Conservation (phyloP, 2,797 vertebrate genomes). For the Liasis olivaceus region DNA sequence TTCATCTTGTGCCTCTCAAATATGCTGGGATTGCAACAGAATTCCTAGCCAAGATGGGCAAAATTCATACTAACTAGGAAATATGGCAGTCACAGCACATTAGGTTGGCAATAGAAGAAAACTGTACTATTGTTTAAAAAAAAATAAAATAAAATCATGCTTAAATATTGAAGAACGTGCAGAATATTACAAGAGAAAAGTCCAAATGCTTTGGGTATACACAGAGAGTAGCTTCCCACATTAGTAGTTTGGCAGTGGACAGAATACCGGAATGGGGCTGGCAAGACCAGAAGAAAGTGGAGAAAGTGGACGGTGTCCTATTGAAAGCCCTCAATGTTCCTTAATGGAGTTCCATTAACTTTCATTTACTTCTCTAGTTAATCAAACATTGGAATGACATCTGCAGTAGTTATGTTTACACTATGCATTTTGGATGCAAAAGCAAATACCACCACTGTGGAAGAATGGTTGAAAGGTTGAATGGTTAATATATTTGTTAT, state of each 20-base stretch:
- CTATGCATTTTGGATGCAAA: not conserved
- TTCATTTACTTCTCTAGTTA: not conserved
- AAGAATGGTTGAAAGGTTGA: not conserved
- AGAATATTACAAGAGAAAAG: not conserved
- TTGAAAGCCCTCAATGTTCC: not conserved
- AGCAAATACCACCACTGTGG: not conserved
- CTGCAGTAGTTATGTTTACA: not conserved
- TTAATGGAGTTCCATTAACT: not conserved
- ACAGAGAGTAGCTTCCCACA: not conserved
- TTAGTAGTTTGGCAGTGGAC: not conserved
- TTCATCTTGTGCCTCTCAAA: not conserved
- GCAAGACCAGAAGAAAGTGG: not conserved
- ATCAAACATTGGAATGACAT: not conserved
- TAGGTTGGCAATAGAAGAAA: too few species aligned
- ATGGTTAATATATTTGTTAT: too few species aligned
- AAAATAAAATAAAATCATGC: not conserved
- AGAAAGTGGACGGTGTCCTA: not conserved
- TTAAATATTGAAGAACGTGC: not conserved
- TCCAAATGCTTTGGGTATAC: not conserved
- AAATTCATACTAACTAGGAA: too few species aligned
- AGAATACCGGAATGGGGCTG: not conserved
- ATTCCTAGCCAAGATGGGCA: too few species aligned
- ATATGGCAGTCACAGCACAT: too few species aligned
- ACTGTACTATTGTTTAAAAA: not conserved
- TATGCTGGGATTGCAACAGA: not conserved